Percentiles rank a stretch among this genome's conserved stretches.
phyloP scores from a whole-genome alignment of 1,140 invertebrate genomes.

The Pseudomyrmex flavicornis region DNA sequence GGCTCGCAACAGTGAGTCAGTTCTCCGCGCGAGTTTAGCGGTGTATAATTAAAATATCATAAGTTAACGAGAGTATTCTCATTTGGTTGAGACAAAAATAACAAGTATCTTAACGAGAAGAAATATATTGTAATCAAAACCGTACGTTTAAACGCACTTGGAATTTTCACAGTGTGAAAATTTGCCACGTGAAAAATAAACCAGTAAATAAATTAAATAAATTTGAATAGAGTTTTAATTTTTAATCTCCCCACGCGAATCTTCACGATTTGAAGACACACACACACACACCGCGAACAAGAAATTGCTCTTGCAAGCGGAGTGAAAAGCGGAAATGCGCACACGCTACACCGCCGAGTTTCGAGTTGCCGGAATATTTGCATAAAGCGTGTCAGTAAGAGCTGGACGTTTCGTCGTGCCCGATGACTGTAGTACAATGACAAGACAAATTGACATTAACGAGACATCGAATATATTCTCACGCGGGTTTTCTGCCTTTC shows the following conservation, averaged over 20 bases:
- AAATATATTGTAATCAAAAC: no score
- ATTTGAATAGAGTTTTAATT: background rate
- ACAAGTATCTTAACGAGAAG: no score
- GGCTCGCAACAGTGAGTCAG: background rate
- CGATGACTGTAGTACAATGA: background rate
- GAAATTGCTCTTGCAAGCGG: background rate
- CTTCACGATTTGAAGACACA: conserved; percentile 5
- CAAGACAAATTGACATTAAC: conserved; percentile 28
- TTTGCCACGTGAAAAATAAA: no score
- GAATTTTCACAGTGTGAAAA: no score
- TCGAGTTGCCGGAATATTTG: conserved; percentile 24
- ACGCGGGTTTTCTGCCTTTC: conserved; percentile 50
- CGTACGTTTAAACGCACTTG: no score
- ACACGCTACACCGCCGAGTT: background rate
- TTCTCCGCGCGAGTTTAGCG: no score
- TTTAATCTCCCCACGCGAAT: background rate
- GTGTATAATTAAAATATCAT: no score
- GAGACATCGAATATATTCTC: background rate
- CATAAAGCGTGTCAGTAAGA: conserved; percentile 43
- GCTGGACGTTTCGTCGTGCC: background rate
- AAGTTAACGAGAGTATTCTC: no score
- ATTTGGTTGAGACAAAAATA: no score
- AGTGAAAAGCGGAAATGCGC: background rate
- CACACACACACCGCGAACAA: conserved; percentile 18
- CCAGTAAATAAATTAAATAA: background rate